phyloP scores from a whole-genome alignment of 2,888 invertebrate genomes.

The Capitulum mitella region DNA sequence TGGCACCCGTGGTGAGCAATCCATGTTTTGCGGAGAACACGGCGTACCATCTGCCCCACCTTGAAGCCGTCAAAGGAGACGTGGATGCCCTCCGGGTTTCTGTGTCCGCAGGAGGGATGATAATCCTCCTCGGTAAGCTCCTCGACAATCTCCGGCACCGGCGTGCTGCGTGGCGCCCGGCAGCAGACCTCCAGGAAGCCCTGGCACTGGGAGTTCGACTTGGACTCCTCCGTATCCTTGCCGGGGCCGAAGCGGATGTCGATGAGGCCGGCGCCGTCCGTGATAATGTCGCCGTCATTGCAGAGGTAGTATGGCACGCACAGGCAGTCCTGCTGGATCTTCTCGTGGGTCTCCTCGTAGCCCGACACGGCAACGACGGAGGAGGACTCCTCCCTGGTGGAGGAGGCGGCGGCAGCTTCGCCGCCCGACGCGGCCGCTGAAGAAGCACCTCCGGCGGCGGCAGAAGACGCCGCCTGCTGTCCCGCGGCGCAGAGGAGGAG shows the following conservation, averaged over 20 bases:
- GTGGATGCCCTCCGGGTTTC: constrained; percentile 63
- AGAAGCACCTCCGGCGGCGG: too few relatives aligned
- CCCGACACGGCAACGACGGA: neutral
- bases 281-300: constrained; percentile 55
- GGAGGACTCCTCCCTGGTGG: neutral
- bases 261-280: constrained; percentile 63
- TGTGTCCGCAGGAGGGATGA: constrained; percentile 55
- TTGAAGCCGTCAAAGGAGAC: constrained; percentile 59
- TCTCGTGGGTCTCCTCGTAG: neutral
- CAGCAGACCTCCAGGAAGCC: constrained; percentile 72
- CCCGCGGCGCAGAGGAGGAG: too few relatives aligned
- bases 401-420: neutral
- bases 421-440: neutral
- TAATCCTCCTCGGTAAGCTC: constrained; percentile 30
- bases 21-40: too few relatives aligned
- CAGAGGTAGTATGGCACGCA: constrained; percentile 75
- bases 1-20: too few relatives aligned
- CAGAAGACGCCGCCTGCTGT: too few relatives aligned
- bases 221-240: neutral
- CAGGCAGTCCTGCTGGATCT: constrained; percentile 47
- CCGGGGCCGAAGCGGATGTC: constrained; percentile 57
- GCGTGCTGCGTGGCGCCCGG: constrained; percentile 40
- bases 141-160: constrained; percentile 7
- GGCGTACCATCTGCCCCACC: too few relatives aligned
- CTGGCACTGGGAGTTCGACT: neutral